Percentiles rank a stretch among this genome's conserved stretches.
Conservation (phyloP, 2,888 invertebrate species). For the Uropetala carovei region DNA sequence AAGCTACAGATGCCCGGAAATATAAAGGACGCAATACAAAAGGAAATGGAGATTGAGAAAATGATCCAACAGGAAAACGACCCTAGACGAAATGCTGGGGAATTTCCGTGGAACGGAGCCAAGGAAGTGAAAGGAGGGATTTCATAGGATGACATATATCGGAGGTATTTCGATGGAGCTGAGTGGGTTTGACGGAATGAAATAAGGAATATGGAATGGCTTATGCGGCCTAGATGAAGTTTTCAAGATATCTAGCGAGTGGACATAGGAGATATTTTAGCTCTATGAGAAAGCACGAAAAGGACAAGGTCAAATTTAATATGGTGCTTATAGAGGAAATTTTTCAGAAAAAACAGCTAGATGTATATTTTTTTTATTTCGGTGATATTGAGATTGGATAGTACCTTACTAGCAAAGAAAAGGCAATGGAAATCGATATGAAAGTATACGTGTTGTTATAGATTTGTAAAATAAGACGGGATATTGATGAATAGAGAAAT, state of each 20-base stretch:
- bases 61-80: not conserved
- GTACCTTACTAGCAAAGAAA: too few relatives aligned
- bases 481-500: too few relatives aligned
- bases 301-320: too few relatives aligned
- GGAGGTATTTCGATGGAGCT: not conserved
- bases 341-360: too few relatives aligned
- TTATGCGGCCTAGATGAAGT: not conserved
- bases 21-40: not conserved
- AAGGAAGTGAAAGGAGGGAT: not conserved
- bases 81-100: not conserved
- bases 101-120: not conserved
- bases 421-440: too few relatives aligned
- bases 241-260: not conserved
- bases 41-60: not conserved
- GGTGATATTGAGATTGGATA: too few relatives aligned
- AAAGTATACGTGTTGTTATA: too few relatives aligned
- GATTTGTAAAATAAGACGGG: too few relatives aligned
- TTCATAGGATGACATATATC: not conserved
- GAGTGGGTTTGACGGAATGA: not conserved
- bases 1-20: slow-evolving; percentile 4
- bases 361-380: too few relatives aligned
- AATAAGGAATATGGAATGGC: not conserved
- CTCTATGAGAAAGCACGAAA: too few relatives aligned
- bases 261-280: too few relatives aligned
- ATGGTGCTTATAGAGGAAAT: too few relatives aligned